phyloP scores from a whole-genome alignment of 2,797 vertebrate species.

The Gallinago solitaria region DNA sequence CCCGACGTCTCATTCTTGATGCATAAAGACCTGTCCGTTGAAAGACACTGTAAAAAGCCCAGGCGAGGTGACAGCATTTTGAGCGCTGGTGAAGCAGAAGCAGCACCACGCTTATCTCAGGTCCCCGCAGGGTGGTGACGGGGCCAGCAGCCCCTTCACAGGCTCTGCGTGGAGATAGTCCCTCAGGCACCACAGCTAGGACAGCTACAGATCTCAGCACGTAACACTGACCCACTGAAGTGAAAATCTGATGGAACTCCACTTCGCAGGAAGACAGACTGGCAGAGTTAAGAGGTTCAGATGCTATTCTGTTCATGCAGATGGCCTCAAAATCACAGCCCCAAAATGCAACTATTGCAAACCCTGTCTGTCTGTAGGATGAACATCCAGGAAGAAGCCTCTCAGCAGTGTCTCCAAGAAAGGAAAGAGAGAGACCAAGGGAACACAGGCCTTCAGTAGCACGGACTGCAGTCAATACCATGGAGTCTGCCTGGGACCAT shows the following conservation, averaged over 20 bases:
- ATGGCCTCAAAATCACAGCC: background rate
- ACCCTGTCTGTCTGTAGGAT: background rate
- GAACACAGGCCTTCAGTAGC: background rate
- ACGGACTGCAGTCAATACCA: background rate
- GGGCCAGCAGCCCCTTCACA: background rate
- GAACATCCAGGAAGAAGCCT: background rate
- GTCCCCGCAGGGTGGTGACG: background rate
- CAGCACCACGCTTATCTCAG: fast-evolving
- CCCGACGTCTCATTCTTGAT: background rate
- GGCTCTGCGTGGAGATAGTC: background rate
- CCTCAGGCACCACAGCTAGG: background rate
- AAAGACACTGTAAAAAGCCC: background rate
- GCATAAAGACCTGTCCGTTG: background rate
- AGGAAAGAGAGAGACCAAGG: background rate
- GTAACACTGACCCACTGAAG: background rate
- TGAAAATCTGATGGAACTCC: background rate
- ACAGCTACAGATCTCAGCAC: background rate
- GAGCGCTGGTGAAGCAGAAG: background rate
- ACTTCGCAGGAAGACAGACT: background rate
- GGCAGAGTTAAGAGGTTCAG: background rate
- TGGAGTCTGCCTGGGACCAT: background rate
- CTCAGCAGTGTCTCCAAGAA: background rate
- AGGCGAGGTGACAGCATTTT: background rate
- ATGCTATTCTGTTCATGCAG: background rate
- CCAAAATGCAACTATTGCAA: background rate